Conservation (phyloP, 2,113 vertebrate species). For the Boulengerochromis microlepis region DNA sequence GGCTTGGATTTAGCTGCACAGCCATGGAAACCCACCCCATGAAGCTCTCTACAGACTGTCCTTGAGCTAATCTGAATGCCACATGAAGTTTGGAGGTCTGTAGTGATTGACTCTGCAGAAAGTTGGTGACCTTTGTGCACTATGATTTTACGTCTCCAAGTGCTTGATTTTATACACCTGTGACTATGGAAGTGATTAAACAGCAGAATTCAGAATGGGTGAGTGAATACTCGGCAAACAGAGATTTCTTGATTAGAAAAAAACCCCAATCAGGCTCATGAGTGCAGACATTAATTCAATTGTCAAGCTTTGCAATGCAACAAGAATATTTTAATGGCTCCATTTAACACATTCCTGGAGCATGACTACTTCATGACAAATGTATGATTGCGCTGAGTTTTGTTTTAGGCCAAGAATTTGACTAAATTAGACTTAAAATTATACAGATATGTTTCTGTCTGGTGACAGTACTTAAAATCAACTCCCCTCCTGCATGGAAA, state of each 20-base stretch:
- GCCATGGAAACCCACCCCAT: not conserved
- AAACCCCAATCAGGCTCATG: accelerated
- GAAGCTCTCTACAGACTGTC: not conserved
- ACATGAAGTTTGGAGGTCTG: not conserved
- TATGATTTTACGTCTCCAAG: not conserved
- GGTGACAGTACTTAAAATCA: not conserved
- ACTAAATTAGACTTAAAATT: not conserved
- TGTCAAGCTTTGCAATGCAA: not conserved
- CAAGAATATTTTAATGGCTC: not conserved
- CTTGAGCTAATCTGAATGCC: not conserved
- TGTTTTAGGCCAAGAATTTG: not conserved
- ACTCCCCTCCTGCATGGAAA: not conserved
- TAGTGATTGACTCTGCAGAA: not conserved
- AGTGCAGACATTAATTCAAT: not conserved
- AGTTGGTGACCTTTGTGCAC: not conserved
- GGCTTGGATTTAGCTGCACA: not conserved
- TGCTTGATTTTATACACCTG: not conserved
- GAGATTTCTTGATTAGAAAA: not conserved
- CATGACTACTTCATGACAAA: not conserved
- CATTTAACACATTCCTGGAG: not conserved
- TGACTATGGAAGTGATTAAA: not conserved
- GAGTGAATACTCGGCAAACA: not conserved
- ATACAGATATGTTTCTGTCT: not conserved
- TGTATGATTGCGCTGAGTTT: not conserved
- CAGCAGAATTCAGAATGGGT: not conserved